phyloP scores from a whole-genome alignment of 2,888 invertebrate genomes.

The Sturmia bella region DNA sequence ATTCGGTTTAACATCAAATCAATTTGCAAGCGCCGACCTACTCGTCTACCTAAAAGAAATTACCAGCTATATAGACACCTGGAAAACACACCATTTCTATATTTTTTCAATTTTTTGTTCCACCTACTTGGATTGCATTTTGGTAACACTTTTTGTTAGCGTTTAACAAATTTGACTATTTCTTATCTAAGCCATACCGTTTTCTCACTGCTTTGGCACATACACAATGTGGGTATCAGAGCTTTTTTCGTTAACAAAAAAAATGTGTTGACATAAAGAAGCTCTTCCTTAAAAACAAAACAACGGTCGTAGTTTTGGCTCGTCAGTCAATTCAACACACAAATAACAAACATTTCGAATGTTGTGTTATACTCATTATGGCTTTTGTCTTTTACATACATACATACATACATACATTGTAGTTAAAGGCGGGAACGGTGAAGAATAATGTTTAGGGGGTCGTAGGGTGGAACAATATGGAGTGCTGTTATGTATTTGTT shows the following conservation, averaged over 20 bases:
- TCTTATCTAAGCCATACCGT: no score
- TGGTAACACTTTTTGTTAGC: no score
- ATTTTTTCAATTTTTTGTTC: no score
- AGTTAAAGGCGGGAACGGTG: conserved; percentile 38
- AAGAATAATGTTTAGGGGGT: conserved; percentile 16
- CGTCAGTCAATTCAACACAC: conserved; percentile 72
- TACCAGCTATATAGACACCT: no score
- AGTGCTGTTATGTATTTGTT: conserved; percentile 52
- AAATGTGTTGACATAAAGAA: conserved; percentile 58
- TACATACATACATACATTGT: no score
- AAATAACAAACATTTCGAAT: conserved; percentile 75
- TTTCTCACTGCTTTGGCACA: no score
- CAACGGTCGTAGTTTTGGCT: conserved; percentile 59
- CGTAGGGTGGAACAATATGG: conserved; percentile 19
- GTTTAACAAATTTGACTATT: no score
- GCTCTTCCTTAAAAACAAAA: conserved; percentile 61
- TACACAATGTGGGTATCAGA: conserved; percentile 27
- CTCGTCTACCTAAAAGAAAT: no score
- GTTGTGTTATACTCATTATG: conserved; percentile 54
- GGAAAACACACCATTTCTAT: no score
- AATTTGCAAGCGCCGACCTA: no score
- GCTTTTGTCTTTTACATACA: conserved; percentile 30
- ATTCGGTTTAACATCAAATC: no score
- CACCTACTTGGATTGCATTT: no score
- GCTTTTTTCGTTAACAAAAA: conserved; percentile 48